phyloP scores from a whole-genome alignment of 2,888 invertebrate genomes.

The Epiperipatus broadwayi region DNA sequence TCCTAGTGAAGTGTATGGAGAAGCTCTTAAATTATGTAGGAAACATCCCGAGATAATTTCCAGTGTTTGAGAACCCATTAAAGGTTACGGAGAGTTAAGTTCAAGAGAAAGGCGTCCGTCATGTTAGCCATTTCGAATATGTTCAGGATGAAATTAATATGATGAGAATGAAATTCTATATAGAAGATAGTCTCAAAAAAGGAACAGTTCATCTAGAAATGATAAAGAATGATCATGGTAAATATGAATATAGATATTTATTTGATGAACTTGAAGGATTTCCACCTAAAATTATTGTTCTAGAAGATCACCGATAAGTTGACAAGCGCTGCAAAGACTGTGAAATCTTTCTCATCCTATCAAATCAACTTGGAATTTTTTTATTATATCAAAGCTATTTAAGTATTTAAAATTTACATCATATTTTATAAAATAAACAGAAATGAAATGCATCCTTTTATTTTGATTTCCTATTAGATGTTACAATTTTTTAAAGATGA shows the following conservation, averaged over 20 bases:
- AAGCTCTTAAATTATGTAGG: slow-evolving; percentile 52
- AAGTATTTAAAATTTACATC: too few relatives aligned
- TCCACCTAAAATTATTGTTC: slow-evolving; percentile 44
- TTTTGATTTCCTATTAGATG: too few relatives aligned
- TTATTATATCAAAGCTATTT: too few relatives aligned
- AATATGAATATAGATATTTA: slow-evolving; percentile 60
- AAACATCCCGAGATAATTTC: slow-evolving; percentile 46
- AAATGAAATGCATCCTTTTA: too few relatives aligned
- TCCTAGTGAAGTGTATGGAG: slow-evolving; percentile 60
- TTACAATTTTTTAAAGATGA: too few relatives aligned
- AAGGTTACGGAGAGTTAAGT: slow-evolving; percentile 69
- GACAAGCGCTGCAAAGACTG: too few relatives aligned
- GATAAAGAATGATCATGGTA: slow-evolving; percentile 53
- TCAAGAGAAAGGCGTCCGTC: slow-evolving; percentile 58
- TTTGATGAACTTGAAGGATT: slow-evolving; percentile 63
- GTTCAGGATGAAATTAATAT: slow-evolving; percentile 52
- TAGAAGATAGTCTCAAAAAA: slow-evolving; percentile 58
- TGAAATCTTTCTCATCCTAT: too few relatives aligned
- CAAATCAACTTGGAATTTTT: too few relatives aligned
- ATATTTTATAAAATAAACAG: too few relatives aligned
- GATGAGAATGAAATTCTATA: slow-evolving; percentile 73
- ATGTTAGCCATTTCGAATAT: slow-evolving; percentile 56
- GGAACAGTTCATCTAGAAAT: slow-evolving; percentile 72
- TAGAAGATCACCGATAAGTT: too few relatives aligned
- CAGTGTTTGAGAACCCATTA: slow-evolving; percentile 58